Evolutionary conservation across 2,113 vertebrate genomes (phyloP).

Genomic region (Antechinus stuartii): DNA sequence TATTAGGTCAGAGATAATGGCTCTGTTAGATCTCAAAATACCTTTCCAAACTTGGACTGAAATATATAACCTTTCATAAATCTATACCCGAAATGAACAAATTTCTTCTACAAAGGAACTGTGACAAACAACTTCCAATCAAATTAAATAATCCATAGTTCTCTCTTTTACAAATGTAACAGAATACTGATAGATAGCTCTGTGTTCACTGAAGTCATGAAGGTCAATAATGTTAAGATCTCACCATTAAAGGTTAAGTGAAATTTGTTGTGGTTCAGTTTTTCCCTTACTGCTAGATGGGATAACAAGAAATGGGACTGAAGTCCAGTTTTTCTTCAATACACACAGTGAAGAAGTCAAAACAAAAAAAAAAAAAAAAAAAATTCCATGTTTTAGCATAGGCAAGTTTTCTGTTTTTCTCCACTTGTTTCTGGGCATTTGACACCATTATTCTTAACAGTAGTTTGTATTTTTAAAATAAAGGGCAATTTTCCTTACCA

Average conservation of each 20-base stretch:
- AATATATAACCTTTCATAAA: conserved; percentile 19
- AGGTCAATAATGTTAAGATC: conserved; percentile 69
- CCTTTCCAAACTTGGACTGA: not conserved
- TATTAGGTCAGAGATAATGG: conserved; percentile 44
- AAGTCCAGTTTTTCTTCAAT: conserved; percentile 70
- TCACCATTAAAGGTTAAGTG: conserved; percentile 76
- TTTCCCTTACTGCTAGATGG: conserved; percentile 60
- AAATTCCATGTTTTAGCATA: conserved; percentile 48
- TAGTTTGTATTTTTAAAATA: conserved; percentile 41
- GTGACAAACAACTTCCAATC: conserved; percentile 17
- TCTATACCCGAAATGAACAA: conserved; percentile 3
- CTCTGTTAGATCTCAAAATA: not conserved
- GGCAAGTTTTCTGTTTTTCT: conserved; percentile 61
- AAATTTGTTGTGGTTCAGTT: conserved; percentile 75
- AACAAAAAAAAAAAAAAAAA: conserved; percentile 64
- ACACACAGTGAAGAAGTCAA: conserved; percentile 61
- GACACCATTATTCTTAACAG: conserved; percentile 57
- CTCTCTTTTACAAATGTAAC: conserved; percentile 40
- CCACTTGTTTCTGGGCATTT: conserved; percentile 63
- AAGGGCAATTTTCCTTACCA: conserved; percentile 58
- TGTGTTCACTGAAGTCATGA: conserved; percentile 62
- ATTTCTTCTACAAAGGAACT: conserved; percentile 34
- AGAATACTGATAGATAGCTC: conserved; percentile 46
- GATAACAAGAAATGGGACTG: conserved; percentile 40
- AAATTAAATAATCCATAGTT: not conserved